A percentile compares a stretch with the other conserved stretches of the same genome.
phyloP scores from a whole-genome alignment of 2,888 invertebrate species.

The Sphaerophoria taeniata region DNA sequence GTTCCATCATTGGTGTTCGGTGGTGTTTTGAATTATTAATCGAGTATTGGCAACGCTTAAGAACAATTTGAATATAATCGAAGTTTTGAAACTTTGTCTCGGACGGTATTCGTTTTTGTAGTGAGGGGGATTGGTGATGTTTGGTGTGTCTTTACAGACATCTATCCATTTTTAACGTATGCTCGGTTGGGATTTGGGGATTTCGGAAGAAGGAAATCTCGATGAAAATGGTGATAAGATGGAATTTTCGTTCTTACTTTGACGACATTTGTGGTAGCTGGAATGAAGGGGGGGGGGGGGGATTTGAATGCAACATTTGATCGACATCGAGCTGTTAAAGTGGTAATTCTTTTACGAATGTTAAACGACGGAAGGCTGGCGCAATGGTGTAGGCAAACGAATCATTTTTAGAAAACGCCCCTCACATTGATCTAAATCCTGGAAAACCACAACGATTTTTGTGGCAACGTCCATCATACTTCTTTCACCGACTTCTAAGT shows the following conservation, averaged over 20 bases:
- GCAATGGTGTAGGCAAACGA: too few species aligned
- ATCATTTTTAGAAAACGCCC: too few species aligned
- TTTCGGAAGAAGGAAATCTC: constrained; percentile 10
- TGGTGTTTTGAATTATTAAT: constrained; percentile 58
- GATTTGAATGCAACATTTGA: neutral
- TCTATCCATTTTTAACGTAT: constrained; percentile 28
- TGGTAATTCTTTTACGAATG: too few species aligned
- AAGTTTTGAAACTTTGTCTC: constrained; percentile 24
- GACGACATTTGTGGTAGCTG: neutral
- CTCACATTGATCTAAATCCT: too few species aligned
- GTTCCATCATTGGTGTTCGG: constrained; percentile 27
- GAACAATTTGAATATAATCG: constrained; percentile 38
- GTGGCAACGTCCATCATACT: too few species aligned
- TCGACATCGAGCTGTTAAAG: too few species aligned
- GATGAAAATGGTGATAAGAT: constrained; percentile 17
- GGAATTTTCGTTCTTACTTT: constrained; percentile 12
- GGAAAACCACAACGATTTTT: too few species aligned
- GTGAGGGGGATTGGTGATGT: neutral
- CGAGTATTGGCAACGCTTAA: constrained; percentile 55
- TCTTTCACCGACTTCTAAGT: too few species aligned
- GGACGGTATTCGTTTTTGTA: neutral
- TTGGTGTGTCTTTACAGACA: neutral
- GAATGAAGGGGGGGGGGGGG: neutral
- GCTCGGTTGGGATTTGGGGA: constrained; percentile 1
- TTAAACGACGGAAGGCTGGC: too few species aligned